Conservation (phyloP, 2,888 invertebrate species). For the Scaptodrosophila latifasciaeformis region DNA sequence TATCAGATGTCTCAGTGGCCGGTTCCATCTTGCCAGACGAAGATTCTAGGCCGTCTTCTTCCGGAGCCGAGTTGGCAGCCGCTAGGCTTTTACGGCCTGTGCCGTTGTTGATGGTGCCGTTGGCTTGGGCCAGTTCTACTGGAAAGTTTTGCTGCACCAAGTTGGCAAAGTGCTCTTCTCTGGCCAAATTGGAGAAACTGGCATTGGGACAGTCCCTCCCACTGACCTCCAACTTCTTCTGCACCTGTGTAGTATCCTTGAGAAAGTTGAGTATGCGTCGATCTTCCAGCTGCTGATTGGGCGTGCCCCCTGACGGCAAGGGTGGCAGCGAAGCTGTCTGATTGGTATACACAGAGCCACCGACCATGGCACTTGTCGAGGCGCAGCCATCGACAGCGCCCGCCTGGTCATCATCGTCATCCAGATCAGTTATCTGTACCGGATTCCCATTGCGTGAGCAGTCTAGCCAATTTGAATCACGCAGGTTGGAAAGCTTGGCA, state of each 20-base stretch:
- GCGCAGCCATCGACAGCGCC: slow-evolving; percentile 58
- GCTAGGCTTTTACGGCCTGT: background rate
- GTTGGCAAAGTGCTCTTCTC: slow-evolving; percentile 75
- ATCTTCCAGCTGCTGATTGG: slow-evolving; percentile 73
- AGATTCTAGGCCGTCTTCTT: slow-evolving; percentile 51
- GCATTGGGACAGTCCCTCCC: slow-evolving; percentile 74
- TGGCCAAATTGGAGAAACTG: slow-evolving; percentile 74
- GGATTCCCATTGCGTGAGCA: slow-evolving; percentile 68
- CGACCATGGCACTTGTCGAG: slow-evolving; percentile 58
- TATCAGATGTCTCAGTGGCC: slow-evolving; percentile 66
- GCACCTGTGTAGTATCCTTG: slow-evolving; percentile 75
- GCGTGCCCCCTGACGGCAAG: slow-evolving; percentile 32
- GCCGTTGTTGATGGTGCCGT: slow-evolving; percentile 38
- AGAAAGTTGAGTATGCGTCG: slow-evolving; percentile 74
- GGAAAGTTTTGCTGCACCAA: slow-evolving; percentile 75
- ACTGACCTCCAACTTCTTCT: slow-evolving; percentile 73
- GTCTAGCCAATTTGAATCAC: slow-evolving; percentile 69
- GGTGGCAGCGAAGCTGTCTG: slow-evolving; percentile 37
- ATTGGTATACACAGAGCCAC: slow-evolving; percentile 52
- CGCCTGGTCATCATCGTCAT: slow-evolving; percentile 62
- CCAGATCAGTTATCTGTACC: slow-evolving; percentile 67
- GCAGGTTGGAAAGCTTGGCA: slow-evolving; percentile 69
- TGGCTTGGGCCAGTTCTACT: slow-evolving; percentile 51
- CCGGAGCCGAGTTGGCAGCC: slow-evolving; percentile 45
- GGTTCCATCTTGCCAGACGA: slow-evolving; percentile 23